Base-by-base conservation (phyloP, 2,888 invertebrate genomes). In the Acrobeloides nanus region DNA sequence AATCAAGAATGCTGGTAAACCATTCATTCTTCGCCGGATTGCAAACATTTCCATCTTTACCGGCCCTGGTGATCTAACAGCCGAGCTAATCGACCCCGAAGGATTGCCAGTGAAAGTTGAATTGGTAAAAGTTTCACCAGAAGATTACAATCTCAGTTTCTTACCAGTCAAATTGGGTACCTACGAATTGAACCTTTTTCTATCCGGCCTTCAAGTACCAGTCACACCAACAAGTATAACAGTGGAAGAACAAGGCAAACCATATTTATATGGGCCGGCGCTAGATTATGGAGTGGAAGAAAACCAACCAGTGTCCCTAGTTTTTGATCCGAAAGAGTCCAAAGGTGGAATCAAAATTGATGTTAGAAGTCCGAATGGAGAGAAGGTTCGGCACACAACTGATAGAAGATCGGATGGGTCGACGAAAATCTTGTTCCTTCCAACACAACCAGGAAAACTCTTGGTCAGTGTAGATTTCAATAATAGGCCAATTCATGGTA, bases 401-500 rank as follows among this genome's bases (percentile, higher is more conserved):
- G 67, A 64, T 53, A 49, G 57, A 39, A 40, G 49, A 2, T 50
- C 53, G 15, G 65, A 65, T 27, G 64, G 62, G 17, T 51, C 56
- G 73, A 93, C 93, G 77, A 86, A 88, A 55, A 92, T 93, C 50
- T 55, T 60, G 10, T 73, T 73, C 59, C 57, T 65, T 26, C 72
- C 73, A 4, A 54, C 50, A 17, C 62, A 65, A 17, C 54, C 63
- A 20, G 66, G 64, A 8, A 26, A 46, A 1, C 62, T 72, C 55
- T 49, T 41, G 23, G 63, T 70, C 34, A 46, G 46, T 35, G 59
- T 73, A 18, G 58, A 62, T 25, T 73, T 69, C 57, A 73, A 73
- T 58, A 66, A 66, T 44, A 81, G 82, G 64, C 79, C 81, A 27
- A 81, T 83, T n/a, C 80, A 81, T 66, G 82, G 81, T 33, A 59